phyloP scores from a whole-genome alignment of 1,140 invertebrate genomes.

The Drosophila trapezifrons region DNA sequence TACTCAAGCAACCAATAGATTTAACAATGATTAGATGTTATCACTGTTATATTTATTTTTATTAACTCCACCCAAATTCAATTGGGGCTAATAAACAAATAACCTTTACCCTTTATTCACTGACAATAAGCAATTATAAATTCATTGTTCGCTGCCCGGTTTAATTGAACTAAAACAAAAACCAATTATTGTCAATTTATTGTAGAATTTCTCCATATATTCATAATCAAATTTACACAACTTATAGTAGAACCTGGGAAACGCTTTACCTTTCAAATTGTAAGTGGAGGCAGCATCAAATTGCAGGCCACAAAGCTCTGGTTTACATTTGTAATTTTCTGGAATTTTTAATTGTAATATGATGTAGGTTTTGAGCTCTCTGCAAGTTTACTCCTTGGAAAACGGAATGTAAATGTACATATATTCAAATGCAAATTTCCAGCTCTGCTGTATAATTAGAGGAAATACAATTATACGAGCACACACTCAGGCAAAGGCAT shows the following conservation, averaged over 20 bases:
- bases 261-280: slow-evolving; percentile 20
- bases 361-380: slow-evolving; percentile 7
- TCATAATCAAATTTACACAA: slow-evolving; percentile 22
- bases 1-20: too few species aligned
- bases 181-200: slow-evolving; percentile 5
- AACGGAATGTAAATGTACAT: slow-evolving; percentile 13
- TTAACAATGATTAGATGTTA: too few species aligned
- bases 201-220: not conserved
- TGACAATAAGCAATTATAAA: slow-evolving; percentile 9
- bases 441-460: slow-evolving; percentile 59
- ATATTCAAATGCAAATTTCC: slow-evolving; percentile 60
- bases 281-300: slow-evolving; percentile 23
- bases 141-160: not conserved
- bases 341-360: slow-evolving; percentile 50
- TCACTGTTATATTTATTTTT: not conserved
- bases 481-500: slow-evolving; percentile 16
- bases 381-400: slow-evolving; percentile 3
- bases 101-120: not conserved
- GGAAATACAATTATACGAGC: slow-evolving; percentile 51
- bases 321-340: slow-evolving; percentile 49
- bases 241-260: not conserved
- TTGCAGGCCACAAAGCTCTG: slow-evolving; percentile 31
- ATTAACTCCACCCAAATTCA: too few species aligned
- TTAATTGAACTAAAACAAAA: slow-evolving; percentile 5
- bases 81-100: slow-evolving; percentile 1